Evolutionary conservation across 2,797 vertebrate species (phyloP).

Genomic region (Tolypeutes matacus): DNA sequence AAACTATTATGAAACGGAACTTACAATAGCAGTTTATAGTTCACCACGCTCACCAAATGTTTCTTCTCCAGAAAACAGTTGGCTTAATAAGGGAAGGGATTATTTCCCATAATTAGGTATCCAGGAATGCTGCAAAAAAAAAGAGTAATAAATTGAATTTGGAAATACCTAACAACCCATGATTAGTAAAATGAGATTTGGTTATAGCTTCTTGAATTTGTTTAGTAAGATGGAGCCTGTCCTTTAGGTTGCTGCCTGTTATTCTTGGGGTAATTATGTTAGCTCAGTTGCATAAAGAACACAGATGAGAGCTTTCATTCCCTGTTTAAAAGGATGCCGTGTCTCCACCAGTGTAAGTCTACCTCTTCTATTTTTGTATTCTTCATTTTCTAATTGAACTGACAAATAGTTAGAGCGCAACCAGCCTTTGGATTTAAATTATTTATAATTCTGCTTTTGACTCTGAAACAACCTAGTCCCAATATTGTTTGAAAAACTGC

Average conservation of each 20-base stretch:
- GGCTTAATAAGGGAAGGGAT: slow-evolving; percentile 66
- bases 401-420: slow-evolving; percentile 78
- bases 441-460: slow-evolving; percentile 79
- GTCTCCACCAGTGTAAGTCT: slow-evolving; percentile 80
- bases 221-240: slow-evolving; percentile 66
- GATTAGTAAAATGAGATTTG: slow-evolving; percentile 75
- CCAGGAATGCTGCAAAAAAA: slow-evolving; percentile 67
- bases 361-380: slow-evolving; percentile 75
- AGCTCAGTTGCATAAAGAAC: slow-evolving; percentile 82
- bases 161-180: slow-evolving; percentile 75
- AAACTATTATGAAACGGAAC: slow-evolving; percentile 83
- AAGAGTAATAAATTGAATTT: slow-evolving; percentile 70
- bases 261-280: slow-evolving; percentile 83
- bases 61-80: slow-evolving; percentile 81
- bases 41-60: slow-evolving; percentile 77
- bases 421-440: slow-evolving; percentile 72
- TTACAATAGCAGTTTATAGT: slow-evolving; percentile 81
- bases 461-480: slow-evolving; percentile 42
- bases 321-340: slow-evolving; percentile 76
- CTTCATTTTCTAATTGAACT: slow-evolving; percentile 84
- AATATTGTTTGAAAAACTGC: slow-evolving; percentile 72
- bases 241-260: slow-evolving; percentile 75
- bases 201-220: slow-evolving; percentile 72
- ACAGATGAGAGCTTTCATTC: slow-evolving; percentile 77
- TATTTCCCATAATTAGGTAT: slow-evolving; percentile 69